Base-by-base conservation (phyloP, 1,140 invertebrate genomes). In the Hormaphis cornu region DNA sequence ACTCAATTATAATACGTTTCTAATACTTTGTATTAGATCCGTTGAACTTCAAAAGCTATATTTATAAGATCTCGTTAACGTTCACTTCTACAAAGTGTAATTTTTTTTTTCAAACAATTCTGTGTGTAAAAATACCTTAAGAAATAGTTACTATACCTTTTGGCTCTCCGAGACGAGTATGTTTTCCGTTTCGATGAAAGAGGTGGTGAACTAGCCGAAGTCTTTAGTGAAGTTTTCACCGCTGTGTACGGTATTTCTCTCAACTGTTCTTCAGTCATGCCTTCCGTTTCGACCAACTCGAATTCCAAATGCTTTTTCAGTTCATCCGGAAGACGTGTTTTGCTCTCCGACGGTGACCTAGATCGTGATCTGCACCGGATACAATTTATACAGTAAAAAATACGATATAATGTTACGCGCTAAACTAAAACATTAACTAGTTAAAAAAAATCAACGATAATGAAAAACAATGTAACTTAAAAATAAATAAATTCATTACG, bases 161-260 rank as follows among this genome's bases (percentile, higher is more conserved):
- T 74, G 20, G 56, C 54, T 40, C 72, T 54, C 18, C 69, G 37
- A 16, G 69, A 56, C n/a, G 73, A 72, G 30, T 73, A 63, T 0
- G 63, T 54, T 59, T 72, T 59, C 46, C 72, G 50, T 66, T 73
- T 75, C 30, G 69, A 73, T 24, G 71, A 78, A 52, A 72, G 75
- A 69, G 72, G 73, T 63, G 74, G 80, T 75, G 70, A 79, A 78
- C 78, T 89, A 85, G 72, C 71, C 56, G 59, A 74, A 73, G 71
- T 72, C 48, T 74, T 73, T 52, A 70, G 70, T 18, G 72, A 80
- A 72, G 81, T 81, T 78, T 84, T 81, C 3, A 96, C 90, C 63
- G 93, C 90, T 3, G 90, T 93, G 77, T 95, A 97, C 3, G 93
- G 90, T 73, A 96, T 96, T 78, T 96, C 90, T 73, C 86, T 83